phyloP scores from a whole-genome alignment of 2,113 vertebrate species.

The Cyphomyrus discorhynchus region DNA sequence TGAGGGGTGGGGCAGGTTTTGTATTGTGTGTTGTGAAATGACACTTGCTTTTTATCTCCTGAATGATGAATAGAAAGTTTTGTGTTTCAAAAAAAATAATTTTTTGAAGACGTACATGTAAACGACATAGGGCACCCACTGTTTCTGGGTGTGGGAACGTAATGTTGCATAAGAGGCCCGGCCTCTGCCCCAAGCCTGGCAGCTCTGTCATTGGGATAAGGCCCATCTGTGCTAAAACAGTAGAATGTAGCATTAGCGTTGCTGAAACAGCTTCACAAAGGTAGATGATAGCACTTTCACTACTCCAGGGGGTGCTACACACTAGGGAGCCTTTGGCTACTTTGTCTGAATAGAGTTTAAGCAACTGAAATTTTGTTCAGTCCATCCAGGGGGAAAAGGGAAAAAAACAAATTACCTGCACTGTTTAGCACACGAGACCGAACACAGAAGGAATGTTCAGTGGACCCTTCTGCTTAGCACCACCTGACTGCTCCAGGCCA shows the following conservation, averaged over 20 bases:
- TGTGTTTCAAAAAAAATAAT: slow-evolving; percentile 41
- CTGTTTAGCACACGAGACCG: slow-evolving; percentile 57
- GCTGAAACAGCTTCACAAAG: slow-evolving; percentile 10
- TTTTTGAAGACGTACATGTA: slow-evolving; percentile 52
- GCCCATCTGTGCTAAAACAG: slow-evolving; percentile 43
- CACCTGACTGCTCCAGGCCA: slow-evolving; percentile 42
- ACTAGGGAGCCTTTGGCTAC: slow-evolving; percentile 20
- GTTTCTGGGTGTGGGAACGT: slow-evolving; percentile 29
- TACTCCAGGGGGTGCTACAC: slow-evolving; percentile 27
- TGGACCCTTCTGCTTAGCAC: slow-evolving; percentile 55
- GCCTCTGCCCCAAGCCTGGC: slow-evolving; percentile 36
- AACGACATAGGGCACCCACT: slow-evolving; percentile 35
- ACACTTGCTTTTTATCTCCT: slow-evolving; percentile 45
- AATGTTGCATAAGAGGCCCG: slow-evolving; percentile 1
- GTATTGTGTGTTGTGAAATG: slow-evolving; percentile 44
- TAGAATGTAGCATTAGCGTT: slow-evolving; percentile 41
- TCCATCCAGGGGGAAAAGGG: background rate
- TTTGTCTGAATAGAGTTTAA: background rate
- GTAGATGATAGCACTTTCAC: slow-evolving; percentile 1
- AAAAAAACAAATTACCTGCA: slow-evolving; percentile 48
- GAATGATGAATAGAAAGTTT: slow-evolving; percentile 49
- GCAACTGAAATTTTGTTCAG: slow-evolving; percentile 9
- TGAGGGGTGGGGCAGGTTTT: slow-evolving; percentile 31
- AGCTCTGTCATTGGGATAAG: background rate
- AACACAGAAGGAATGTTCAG: slow-evolving; percentile 47